Conservation (phyloP, 2,888 invertebrate genomes). For the Aporophyla nigra region DNA sequence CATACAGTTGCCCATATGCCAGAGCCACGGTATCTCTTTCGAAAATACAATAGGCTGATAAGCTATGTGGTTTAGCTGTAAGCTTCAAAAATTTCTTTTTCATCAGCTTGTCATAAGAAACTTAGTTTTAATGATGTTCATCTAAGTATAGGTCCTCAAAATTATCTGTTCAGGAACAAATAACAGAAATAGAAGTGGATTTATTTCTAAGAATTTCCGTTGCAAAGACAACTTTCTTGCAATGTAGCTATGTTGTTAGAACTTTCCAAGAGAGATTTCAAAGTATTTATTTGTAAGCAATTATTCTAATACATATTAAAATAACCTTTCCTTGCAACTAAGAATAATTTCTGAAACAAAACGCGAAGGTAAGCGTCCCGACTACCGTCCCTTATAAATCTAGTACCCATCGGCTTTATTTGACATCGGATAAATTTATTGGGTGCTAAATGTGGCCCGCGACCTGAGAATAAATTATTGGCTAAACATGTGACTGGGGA, state of each 20-base stretch:
- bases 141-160: constrained; percentile 5
- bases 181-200: neutral
- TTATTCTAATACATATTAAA: neutral
- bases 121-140: constrained; percentile 11
- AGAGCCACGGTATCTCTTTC: no score
- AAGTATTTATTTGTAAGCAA: neutral
- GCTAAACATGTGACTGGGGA: constrained; percentile 69
- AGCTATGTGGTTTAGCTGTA: neutral
- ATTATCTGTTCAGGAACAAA: neutral
- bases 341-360: constrained; percentile 51
- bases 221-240: neutral
- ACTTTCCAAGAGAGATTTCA: no score
- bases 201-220: neutral
- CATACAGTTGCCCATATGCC: no score
- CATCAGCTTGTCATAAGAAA: neutral
- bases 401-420: constrained; percentile 79
- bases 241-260: neutral
- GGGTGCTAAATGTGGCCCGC: constrained; percentile 81
- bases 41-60: neutral
- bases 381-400: constrained; percentile 75
- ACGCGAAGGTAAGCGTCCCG: constrained; percentile 68
- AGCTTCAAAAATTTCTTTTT: neutral
- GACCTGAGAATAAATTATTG: constrained; percentile 79
- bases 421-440: constrained; percentile 86
- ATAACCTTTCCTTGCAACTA: constrained; percentile 2